Evolutionary conservation across 2,113 vertebrate genomes (phyloP), one percentile per base, ranked within the genome.

Genomic region (Cryptomyrus ogoouensis): DNA sequence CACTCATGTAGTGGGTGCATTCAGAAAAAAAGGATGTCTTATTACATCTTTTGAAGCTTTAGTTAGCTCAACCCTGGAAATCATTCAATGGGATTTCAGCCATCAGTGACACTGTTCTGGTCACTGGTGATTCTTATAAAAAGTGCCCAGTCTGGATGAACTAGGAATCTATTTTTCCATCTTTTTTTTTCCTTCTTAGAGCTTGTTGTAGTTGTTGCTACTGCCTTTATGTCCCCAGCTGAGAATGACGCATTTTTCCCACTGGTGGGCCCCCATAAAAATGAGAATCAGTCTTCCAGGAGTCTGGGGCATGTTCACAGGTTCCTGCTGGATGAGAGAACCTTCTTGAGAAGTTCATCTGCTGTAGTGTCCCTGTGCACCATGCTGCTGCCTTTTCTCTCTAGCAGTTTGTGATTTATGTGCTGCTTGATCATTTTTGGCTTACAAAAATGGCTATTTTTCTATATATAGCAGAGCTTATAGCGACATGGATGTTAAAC

Each of bases 31-130:
- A 46, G 15, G 21, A 39, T 21, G 17, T 91, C 94, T 93, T 93
- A 92, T 93, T 93, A 90, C 90, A 90, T 92, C 88, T 90, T 93
- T 92, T 93, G 91, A 92, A 92, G 92, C 92, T 84, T 92, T 90
- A 90, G 80, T 93, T 91, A 92, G 91, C 92, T 93, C 91, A 93
- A 91, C 91, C 91, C 92, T 92, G 88, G 89, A 89, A 53, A 88
- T 90, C 90, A 90, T 92, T 49, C 31, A 80, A 62, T 66, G 87
- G 89, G 44, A 80, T 46, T 15, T 53, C 9, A n/a, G 91, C 90
- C 92, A 91, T 91, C 88, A 93, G 90, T 93, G 93, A 91, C 89
- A 92, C 39, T 13, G 19, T 91, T 49, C 92, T 70, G n/a, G 58
- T 66, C 58, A 66, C 24, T 66, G 62, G 62, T 70, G 62, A 90